phyloP scores from a whole-genome alignment of 2,113 vertebrate species.

The Bos indicus region DNA sequence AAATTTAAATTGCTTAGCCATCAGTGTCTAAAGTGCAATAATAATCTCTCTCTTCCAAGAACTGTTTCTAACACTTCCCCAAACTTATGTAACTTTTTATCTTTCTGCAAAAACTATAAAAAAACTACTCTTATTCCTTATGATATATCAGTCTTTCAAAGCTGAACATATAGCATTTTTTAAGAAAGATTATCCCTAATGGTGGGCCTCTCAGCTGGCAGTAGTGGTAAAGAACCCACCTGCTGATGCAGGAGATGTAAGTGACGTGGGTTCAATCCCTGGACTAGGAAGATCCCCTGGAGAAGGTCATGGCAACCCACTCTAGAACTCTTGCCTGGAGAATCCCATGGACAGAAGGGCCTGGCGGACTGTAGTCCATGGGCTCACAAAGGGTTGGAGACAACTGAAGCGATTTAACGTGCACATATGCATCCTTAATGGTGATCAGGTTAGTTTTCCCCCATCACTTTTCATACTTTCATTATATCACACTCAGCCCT shows the following conservation, averaged over 20 bases:
- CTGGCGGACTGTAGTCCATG: accelerated
- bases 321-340: not conserved
- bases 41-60: not conserved
- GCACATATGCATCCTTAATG: not conserved
- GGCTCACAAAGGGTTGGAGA: not conserved
- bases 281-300: not conserved
- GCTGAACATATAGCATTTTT: not conserved
- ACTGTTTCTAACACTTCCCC: not conserved
- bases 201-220: not conserved
- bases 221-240: not conserved
- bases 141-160: not conserved
- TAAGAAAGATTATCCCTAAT: not conserved
- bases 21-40: not conserved
- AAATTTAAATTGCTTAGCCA: not conserved
- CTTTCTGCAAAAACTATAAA: not conserved
- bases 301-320: not conserved
- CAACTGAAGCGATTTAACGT: not conserved
- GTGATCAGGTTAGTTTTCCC: not conserved
- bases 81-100: not conserved
- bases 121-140: not conserved
- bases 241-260: not conserved
- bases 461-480: not conserved
- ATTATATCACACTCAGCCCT: not conserved
- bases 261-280: not conserved
- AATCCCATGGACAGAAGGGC: not conserved